These are phyloP conservation scores for Halictus rubicundus DNA, from an alignment of 1,140 invertebrate genomes.

Conservation along the genomic window DNA sequence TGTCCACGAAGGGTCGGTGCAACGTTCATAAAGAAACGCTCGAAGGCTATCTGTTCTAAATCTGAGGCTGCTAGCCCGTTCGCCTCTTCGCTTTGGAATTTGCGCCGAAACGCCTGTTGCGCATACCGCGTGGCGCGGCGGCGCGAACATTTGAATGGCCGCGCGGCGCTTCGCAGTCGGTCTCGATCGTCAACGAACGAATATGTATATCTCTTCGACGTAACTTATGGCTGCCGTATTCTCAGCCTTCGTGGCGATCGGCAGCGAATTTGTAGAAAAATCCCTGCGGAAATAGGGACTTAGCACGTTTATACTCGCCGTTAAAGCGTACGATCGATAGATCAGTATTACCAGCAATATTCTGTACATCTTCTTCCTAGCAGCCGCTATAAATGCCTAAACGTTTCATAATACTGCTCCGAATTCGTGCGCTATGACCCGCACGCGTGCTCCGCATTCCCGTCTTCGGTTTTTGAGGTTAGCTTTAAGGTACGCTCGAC, in stretches of 20 bases:
- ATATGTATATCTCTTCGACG: neutral
- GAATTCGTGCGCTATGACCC: too few relatives aligned
- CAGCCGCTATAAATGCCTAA: too few relatives aligned
- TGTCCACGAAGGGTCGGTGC: slow-evolving; percentile 39
- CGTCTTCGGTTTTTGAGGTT: too few relatives aligned
- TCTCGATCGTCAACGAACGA: neutral
- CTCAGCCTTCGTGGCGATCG: neutral
- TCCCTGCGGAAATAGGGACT: too few relatives aligned
- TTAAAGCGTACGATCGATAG: too few relatives aligned
- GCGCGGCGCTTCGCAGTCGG: neutral
- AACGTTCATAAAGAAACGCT: slow-evolving; percentile 50
- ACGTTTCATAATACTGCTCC: too few relatives aligned
- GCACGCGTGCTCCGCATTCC: too few relatives aligned
- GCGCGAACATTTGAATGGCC: neutral
- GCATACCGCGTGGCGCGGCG: slow-evolving; percentile 13
- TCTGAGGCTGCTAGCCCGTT: slow-evolving; percentile 37
- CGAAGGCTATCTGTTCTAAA: slow-evolving; percentile 62
- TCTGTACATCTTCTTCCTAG: too few relatives aligned
- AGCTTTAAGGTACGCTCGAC: neutral
- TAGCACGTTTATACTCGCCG: too few relatives aligned
- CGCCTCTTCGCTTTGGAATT: slow-evolving; percentile 50
- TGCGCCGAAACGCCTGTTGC: slow-evolving; percentile 53
- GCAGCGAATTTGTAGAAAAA: too few relatives aligned
- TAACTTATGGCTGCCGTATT: neutral
- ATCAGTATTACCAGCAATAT: too few relatives aligned